These are phyloP conservation scores for Coluber constrictor DNA, from an alignment of 2,797 vertebrate genomes.

Conservation along the genomic window DNA sequence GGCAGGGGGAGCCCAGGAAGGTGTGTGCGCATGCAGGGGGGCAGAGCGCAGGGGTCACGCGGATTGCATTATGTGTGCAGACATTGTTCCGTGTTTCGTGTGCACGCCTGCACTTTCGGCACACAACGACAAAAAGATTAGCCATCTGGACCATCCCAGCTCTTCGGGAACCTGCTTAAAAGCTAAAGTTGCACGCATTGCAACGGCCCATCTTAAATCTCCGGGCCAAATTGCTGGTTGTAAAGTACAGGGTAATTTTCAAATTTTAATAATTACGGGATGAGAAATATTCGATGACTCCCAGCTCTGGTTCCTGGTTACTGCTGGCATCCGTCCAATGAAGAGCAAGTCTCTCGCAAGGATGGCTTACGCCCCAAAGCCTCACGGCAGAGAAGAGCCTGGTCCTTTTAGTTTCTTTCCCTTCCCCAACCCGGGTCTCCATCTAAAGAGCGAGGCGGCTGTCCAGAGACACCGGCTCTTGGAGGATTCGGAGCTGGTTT, in stretches of 20 bases:
- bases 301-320: background rate
- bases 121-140: too few species aligned
- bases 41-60: too few species aligned
- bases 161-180: background rate
- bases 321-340: background rate
- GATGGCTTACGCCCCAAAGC: background rate
- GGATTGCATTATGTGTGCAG: too few species aligned
- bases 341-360: background rate
- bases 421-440: background rate
- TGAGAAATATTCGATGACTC: background rate
- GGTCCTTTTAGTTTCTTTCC: too few species aligned
- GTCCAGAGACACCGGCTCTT: background rate
- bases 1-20: too few species aligned
- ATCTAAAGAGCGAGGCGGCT: background rate
- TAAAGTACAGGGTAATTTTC: background rate
- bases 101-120: too few species aligned
- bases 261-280: background rate
- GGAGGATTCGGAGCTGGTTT: background rate
- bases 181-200: rapidly evolving
- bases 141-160: background rate
- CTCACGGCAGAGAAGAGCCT: background rate
- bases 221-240: background rate
- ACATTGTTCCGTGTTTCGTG: too few species aligned
- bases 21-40: too few species aligned
- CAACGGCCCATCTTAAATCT: background rate